Conservation (phyloP, 2,113 vertebrate genomes). For the Tursiops truncatus region DNA sequence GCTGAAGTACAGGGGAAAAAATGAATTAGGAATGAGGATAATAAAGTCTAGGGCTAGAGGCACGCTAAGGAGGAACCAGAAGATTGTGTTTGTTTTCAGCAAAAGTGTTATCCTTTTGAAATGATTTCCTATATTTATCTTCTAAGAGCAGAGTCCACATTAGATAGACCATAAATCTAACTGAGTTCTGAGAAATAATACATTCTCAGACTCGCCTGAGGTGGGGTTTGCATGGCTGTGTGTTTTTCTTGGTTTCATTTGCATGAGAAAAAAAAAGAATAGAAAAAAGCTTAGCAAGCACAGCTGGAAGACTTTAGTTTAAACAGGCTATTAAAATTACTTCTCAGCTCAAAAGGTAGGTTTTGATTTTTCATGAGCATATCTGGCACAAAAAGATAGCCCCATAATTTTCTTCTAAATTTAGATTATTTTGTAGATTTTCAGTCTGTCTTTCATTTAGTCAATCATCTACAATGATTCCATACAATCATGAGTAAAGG, state of each 20-base stretch:
- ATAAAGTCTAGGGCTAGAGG: not conserved
- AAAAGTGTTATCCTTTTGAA: conserved; percentile 69
- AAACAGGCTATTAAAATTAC: conserved; percentile 70
- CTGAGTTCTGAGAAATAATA: conserved; percentile 83
- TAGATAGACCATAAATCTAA: conserved; percentile 78
- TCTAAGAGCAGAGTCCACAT: conserved; percentile 77
- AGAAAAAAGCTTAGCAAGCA: conserved; percentile 80
- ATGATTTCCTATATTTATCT: conserved; percentile 80
- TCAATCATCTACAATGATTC: not conserved
- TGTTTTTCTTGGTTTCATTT: conserved; percentile 86
- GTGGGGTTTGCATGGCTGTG: conserved; percentile 79
- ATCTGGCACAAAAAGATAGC: conserved; percentile 44
- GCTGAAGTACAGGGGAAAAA: not conserved
- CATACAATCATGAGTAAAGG: not conserved
- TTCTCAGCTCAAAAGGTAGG: conserved; percentile 72
- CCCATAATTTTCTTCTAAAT: conserved; percentile 45
- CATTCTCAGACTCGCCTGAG: conserved; percentile 84
- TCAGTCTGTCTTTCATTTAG: not conserved
- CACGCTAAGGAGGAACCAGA: not conserved
- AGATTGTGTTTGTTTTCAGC: conserved; percentile 78
- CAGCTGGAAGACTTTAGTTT: conserved; percentile 77
- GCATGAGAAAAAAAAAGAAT: conserved; percentile 80
- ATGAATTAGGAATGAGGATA: not conserved
- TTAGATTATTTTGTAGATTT: conserved; percentile 32
- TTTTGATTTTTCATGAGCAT: conserved; percentile 75